phyloP scores from a whole-genome alignment of 2,113 vertebrate species.

The Deroptyus accipitrinus region DNA sequence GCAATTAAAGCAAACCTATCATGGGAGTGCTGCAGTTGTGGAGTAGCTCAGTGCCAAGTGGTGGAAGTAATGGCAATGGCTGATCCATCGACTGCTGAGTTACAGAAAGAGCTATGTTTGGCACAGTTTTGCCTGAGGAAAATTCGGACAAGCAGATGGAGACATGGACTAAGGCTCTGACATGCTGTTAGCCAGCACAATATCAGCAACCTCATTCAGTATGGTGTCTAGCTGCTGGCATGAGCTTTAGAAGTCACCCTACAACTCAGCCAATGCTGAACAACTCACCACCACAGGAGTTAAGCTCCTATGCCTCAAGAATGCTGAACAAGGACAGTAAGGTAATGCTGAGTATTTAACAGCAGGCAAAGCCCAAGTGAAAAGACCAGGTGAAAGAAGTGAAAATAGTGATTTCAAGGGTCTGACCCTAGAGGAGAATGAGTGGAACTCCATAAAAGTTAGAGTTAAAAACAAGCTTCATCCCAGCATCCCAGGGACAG shows the following conservation, averaged over 20 bases:
- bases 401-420: background rate
- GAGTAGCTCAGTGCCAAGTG: background rate
- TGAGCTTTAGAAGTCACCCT: background rate
- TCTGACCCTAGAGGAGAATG: background rate
- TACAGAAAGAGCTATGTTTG: background rate
- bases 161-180: background rate
- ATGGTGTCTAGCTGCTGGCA: background rate
- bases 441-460: background rate
- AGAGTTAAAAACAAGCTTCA: background rate
- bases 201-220: background rate
- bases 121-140: background rate
- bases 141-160: background rate
- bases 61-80: background rate
- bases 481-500: background rate
- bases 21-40: slow-evolving; percentile 36
- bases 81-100: slow-evolving; percentile 31
- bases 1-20: background rate
- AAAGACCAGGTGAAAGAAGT: background rate
- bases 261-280: background rate
- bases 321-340: background rate
- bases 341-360: background rate
- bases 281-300: background rate
- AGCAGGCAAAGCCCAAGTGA: background rate
- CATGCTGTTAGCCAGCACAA: fast-evolving
- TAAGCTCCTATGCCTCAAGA: background rate